A percentile compares a stretch with the other conserved stretches of the same genome.
Evolutionary conservation across 2,888 invertebrate genomes (phyloP).

Genomic region (Rhodophaea formosa): DNA sequence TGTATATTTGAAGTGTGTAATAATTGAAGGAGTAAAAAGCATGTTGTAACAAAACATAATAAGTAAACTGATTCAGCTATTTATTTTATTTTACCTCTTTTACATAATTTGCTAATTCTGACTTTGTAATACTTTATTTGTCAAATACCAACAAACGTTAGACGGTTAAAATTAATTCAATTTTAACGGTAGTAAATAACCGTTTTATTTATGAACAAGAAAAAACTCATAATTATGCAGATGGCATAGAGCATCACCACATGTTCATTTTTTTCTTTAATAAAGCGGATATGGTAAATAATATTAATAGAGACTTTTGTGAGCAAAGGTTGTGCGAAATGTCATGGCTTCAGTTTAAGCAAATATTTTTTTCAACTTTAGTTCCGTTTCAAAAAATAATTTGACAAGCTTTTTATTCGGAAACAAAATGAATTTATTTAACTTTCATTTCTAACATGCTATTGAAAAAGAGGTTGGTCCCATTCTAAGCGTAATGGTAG

Average conservation of each 20-base stretch:
- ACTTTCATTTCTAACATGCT: no score
- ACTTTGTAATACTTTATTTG: no score
- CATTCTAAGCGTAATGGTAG: no score
- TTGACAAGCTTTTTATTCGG: neutral
- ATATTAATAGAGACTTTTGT: slow-evolving; percentile 7
- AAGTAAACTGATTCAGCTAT: no score
- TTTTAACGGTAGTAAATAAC: neutral
- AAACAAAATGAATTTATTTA: neutral
- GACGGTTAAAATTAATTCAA: neutral
- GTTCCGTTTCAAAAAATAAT: neutral
- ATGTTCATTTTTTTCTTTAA: neutral
- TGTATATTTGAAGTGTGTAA: no score
- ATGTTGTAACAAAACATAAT: no score
- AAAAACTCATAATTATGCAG: neutral
- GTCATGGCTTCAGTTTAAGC: slow-evolving; percentile 11
- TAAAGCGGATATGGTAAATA: slow-evolving; percentile 10
- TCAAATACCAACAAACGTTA: neutral
- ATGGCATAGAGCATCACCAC: neutral
- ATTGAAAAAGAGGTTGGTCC: no score
- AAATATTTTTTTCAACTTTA: neutral
- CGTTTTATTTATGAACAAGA: neutral
- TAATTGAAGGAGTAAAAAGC: no score
- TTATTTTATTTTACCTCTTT: no score
- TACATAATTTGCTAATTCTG: no score
- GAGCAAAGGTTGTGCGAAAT: slow-evolving; percentile 10